phyloP scores from a whole-genome alignment of 37 sponge, comb jelly and placozoan species.

The Lycopodina hypogea region DNA sequence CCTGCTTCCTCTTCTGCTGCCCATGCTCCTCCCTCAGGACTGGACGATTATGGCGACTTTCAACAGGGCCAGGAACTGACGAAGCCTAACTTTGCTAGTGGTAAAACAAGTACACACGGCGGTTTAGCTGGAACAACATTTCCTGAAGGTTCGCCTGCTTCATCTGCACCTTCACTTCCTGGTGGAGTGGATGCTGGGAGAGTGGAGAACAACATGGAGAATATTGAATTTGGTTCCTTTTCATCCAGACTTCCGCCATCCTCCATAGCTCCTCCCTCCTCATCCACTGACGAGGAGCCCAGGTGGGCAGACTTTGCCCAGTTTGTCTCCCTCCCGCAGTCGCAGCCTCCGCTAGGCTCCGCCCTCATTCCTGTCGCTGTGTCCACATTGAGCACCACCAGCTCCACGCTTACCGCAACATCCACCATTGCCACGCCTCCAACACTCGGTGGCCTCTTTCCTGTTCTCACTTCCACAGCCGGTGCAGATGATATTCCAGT shows the following conservation, averaged over 20 bases:
- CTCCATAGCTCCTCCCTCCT: background rate
- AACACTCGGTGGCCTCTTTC: background rate
- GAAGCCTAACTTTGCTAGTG: background rate
- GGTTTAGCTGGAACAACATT: background rate
- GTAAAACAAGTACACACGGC: background rate
- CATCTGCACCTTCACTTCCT: background rate
- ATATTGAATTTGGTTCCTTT: slow-evolving; percentile 18
- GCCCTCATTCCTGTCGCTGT: background rate
- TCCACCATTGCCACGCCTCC: background rate
- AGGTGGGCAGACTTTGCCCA: slow-evolving; percentile 9
- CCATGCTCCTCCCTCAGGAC: background rate
- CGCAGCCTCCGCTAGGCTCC: background rate
- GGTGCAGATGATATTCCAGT: background rate
- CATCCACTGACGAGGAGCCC: background rate
- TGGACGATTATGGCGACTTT: slow-evolving; percentile 15
- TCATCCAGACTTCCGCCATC: background rate
- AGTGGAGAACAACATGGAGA: background rate
- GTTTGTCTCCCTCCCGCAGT: background rate
- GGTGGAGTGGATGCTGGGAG: background rate
- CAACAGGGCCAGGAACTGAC: slow-evolving; percentile 6
- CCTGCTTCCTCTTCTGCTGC: background rate
- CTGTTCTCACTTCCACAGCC: background rate
- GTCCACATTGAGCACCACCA: background rate
- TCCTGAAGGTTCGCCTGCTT: background rate
- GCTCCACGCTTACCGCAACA: background rate